Base-by-base conservation (phyloP, 2,113 vertebrate species). In the Muntiacus muntjak region DNA sequence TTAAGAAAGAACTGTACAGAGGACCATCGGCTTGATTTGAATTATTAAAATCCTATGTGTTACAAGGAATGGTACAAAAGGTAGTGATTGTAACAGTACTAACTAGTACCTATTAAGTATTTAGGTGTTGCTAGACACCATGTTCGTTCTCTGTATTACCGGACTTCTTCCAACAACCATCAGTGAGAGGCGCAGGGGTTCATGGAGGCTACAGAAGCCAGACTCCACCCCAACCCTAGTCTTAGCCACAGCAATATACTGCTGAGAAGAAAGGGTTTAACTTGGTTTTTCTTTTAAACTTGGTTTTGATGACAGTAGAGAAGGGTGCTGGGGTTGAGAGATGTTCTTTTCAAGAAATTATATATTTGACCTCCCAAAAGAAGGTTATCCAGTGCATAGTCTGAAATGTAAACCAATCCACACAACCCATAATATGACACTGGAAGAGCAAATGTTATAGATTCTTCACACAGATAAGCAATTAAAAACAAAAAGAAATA, bases 401-500 rank as follows among this genome's bases (percentile, higher is more conserved):
- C 91, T 91, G 76, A 14, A 7, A 57, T 96, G 1, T 88, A 40
- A 82, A 40, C 0, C 1, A 96, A 43, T 19, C 74, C 85, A 76
- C 71, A 43, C 23, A 82, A 82, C 71, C 3, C 47, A 43, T 21
- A 7, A 43, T 91, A 62, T 1, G 33, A 81, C 45, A 79, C 2
- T 87, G 17, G 82, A 83, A 47, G 4, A 97, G 95, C 97, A 78
- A 96, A 96, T 21, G 7, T 43, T 86, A 87, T 19, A n/a, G 33
- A 85, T 79, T 96, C 92, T 91, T 71, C 30, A 94, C 30, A 87
- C 1, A 95, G 93, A 60, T n/a, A 96, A 54, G 52, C 14, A 82
- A 62, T 89, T 95, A 95, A 96, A 95, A 54, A 95, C 7, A 40
- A 82, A 93, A 89, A 57, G 78, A 94, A 97, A 97, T 45, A 96